Conservation (phyloP, 2,797 vertebrate species). For the Aldrovandia affinis region DNA sequence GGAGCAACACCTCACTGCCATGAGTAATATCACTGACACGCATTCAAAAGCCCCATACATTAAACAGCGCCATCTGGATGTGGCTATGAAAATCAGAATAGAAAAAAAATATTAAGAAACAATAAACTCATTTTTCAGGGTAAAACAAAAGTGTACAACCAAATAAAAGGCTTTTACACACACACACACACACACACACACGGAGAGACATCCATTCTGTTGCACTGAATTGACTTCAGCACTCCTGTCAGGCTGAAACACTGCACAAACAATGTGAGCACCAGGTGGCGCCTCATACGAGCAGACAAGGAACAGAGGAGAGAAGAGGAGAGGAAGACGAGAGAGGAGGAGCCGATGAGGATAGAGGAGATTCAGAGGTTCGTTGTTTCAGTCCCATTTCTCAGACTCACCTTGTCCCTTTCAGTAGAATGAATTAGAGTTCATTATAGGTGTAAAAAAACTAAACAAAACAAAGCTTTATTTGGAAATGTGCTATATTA, state of each 20-base stretch:
- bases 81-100: slow-evolving; percentile 18
- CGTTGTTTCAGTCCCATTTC: background rate
- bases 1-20: background rate
- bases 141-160: background rate
- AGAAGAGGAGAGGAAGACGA: background rate
- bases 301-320: background rate
- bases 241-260: background rate
- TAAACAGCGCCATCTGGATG: slow-evolving; percentile 3
- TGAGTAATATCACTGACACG: background rate
- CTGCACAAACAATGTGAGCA: background rate
- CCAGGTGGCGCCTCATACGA: background rate
- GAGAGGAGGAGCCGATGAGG: too few species aligned
- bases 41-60: background rate
- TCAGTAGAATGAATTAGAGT: background rate
- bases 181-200: background rate
- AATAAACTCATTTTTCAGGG: background rate
- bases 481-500: background rate
- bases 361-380: background rate
- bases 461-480: background rate
- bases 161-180: background rate
- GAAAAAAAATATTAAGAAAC: background rate
- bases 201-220: background rate
- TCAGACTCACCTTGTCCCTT: slow-evolving; percentile 13
- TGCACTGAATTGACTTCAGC: background rate
- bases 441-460: background rate